Evolutionary conservation across 2,888 invertebrate genomes (phyloP).

Genomic region (Tipula vernalis): DNA sequence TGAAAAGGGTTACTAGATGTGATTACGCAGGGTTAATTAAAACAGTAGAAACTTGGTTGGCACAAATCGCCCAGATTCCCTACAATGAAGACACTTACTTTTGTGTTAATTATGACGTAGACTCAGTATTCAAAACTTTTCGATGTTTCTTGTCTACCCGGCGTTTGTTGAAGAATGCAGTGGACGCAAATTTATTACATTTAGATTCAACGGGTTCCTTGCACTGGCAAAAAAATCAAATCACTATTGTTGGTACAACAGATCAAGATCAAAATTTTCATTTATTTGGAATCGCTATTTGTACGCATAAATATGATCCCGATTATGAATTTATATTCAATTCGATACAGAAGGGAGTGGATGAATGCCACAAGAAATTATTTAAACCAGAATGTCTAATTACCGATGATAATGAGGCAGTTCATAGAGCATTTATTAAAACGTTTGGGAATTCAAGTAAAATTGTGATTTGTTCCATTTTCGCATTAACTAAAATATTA

Average conservation of each 20-base stretch:
- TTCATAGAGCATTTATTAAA: background rate
- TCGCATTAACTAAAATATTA: background rate
- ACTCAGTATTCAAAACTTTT: background rate
- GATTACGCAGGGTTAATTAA: too few relatives aligned
- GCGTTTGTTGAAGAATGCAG: background rate
- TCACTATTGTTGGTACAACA: background rate
- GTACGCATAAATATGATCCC: background rate
- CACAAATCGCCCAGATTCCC: background rate
- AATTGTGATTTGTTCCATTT: background rate
- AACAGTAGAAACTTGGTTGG: too few relatives aligned
- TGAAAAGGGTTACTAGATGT: background rate
- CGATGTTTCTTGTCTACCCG: background rate
- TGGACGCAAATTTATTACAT: background rate
- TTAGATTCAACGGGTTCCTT: slow-evolving; percentile 15
- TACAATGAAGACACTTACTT: background rate
- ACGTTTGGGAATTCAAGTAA: background rate
- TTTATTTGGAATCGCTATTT: background rate
- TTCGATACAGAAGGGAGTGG: background rate
- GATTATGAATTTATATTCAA: background rate
- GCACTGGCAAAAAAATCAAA: background rate
- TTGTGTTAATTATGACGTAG: background rate
- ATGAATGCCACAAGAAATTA: background rate
- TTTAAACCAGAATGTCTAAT: background rate
- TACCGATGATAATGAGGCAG: background rate
- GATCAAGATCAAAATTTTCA: background rate